Conservation (phyloP, 2,797 vertebrate species). For the Scarus forsteni region DNA sequence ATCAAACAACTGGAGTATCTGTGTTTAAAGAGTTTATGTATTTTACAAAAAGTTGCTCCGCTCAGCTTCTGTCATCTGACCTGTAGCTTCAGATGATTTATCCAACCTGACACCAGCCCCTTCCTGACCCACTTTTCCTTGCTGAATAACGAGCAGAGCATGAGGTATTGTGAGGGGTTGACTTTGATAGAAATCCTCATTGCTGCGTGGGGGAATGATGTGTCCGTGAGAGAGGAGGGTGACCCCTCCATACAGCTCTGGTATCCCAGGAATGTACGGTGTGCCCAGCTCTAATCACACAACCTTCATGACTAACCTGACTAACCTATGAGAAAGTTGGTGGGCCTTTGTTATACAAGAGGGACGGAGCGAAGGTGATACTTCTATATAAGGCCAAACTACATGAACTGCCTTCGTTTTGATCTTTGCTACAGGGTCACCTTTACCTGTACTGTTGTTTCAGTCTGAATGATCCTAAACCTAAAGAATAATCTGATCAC, state of each 20-base stretch:
- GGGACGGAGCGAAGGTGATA: no score
- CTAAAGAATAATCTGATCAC: no score
- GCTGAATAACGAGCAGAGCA: neutral
- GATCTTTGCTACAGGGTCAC: no score
- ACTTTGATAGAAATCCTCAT: conserved; percentile 12
- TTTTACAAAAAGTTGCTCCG: no score
- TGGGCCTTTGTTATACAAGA: no score
- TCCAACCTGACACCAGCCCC: neutral
- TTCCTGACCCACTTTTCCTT: neutral
- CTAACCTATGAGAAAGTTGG: no score
- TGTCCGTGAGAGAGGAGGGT: conserved; percentile 26
- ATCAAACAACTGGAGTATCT: no score
- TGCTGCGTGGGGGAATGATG: neutral
- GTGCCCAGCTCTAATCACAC: conserved; percentile 69
- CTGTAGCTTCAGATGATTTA: neutral
- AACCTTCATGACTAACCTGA: conserved; percentile 57
- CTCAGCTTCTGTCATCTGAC: neutral
- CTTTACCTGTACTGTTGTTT: no score
- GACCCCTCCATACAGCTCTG: conserved; percentile 58
- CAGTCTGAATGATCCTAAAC: no score
- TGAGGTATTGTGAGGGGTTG: conserved; percentile 3
- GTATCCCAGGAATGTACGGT: conserved; percentile 82
- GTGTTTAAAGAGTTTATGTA: no score
- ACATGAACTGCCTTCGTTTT: no score
- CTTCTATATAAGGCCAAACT: no score